Conservation (phyloP, 2,888 invertebrate genomes). For the Hirtodrosophila cameraria region DNA sequence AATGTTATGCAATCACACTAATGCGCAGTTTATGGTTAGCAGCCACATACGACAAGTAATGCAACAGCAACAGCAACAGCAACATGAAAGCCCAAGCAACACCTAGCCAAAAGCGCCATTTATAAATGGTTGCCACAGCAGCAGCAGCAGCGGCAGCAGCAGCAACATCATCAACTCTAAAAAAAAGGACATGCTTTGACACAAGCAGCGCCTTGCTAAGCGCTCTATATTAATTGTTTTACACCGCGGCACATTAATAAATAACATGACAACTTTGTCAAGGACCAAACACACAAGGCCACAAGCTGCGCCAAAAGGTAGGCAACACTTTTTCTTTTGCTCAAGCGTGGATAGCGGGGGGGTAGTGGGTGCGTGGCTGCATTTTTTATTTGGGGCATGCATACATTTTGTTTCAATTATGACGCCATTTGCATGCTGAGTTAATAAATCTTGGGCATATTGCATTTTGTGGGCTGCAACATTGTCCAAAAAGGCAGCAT, state of each 20-base stretch:
- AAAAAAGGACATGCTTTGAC: conserved; percentile 11
- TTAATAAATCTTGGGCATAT: conserved; percentile 64
- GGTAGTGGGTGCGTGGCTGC: neutral
- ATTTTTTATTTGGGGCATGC: neutral
- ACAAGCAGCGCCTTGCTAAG: conserved; percentile 25
- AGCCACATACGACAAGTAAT: conserved; percentile 11
- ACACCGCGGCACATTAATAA: conserved; percentile 43
- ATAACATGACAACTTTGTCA: conserved; percentile 41
- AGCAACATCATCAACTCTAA: conserved; percentile 51
- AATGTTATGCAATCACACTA: conserved; percentile 77
- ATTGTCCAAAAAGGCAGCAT: conserved; percentile 37
- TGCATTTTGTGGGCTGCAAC: conserved; percentile 32
- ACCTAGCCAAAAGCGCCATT: conserved; percentile 51
- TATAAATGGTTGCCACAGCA: conserved; percentile 68
- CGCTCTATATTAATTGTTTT: conserved; percentile 57
- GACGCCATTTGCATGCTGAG: conserved; percentile 66
- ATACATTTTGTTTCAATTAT: conserved; percentile 70
- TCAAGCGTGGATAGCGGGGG: too few species aligned
- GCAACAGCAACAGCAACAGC: conserved; percentile 24
- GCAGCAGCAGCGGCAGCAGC: conserved; percentile 52
- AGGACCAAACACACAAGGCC: neutral
- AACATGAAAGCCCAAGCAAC: conserved; percentile 38
- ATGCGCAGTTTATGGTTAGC: conserved; percentile 72
- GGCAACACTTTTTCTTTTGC: conserved; percentile 14
- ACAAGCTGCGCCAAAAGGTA: conserved; percentile 21